Base-by-base conservation (phyloP, 1,140 invertebrate species). In the Dendrolimus kikuchii region DNA sequence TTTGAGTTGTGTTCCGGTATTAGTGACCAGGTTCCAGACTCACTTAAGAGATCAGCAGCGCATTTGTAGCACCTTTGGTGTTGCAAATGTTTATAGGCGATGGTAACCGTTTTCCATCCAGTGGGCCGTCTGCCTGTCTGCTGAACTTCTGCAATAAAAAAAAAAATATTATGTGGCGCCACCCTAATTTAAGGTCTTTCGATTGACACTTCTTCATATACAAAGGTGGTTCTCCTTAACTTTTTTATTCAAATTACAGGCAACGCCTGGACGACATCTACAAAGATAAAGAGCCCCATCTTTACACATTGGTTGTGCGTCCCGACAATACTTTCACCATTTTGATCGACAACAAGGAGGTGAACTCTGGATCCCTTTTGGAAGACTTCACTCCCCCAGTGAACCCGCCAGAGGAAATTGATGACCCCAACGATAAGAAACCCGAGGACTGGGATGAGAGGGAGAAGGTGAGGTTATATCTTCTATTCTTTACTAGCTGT, bases 391-490 rank as follows among this genome's bases (percentile, higher is more conserved):
- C 90, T 38, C 98, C 98, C 4, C 88, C 98, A 5, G 96, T 99
- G 0, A 99, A 99, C 89, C 98, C 98, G 5, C 95, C 96, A 4
- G 90, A 94, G 51, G 95, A 99, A 88, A 98, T 99, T 75, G 96
- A 98, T 74, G 98, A 99, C 89, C 95, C 96, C 0, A 88, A 92
- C 54, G 98, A 99, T 74, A 91, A 88, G 56, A 92, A 98, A 77
- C 98, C 98, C 3, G 91, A 91, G 2, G 94, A 98, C 74, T 99
- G 98, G 98, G 98, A 99, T 85, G 97, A 99, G 65, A 91, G 96
- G 61, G 97, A 99, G 84, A 98, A 97, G 80, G 87, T 89, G 48
- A 51, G 36, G 46, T 53, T n/a, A 5, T 37, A 5, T 44, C 5
- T 40, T 40, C 9, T 23, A 40, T 23, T 41, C 9, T 2, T 23